These are phyloP conservation scores for Aspiorhynchus laticeps DNA, from an alignment of 2,113 vertebrate genomes.

Conservation along the genomic window DNA sequence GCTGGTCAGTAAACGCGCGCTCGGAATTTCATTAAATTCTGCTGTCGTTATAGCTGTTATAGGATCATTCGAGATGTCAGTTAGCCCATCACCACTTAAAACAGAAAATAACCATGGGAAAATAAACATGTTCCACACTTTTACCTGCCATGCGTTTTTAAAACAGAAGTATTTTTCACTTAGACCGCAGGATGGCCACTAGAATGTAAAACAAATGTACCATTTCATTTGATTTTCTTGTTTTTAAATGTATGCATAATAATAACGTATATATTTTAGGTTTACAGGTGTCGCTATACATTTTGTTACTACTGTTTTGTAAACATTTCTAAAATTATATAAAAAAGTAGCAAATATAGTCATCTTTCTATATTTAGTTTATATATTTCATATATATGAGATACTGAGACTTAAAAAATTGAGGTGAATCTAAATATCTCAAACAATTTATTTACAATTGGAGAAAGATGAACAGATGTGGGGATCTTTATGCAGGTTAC, in stretches of 20 bases:
- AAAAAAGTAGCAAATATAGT: not conserved
- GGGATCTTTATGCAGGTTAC: not conserved
- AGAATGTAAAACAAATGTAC: not conserved
- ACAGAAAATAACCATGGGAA: not conserved
- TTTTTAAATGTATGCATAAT: not conserved
- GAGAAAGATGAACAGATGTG: not conserved
- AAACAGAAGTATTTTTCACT: not conserved
- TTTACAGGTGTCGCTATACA: not conserved
- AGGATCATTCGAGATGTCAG: not conserved
- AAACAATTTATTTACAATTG: not conserved
- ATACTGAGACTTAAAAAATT: not conserved
- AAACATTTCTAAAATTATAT: not conserved
- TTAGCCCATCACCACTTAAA: not conserved
- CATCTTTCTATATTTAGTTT: not conserved
- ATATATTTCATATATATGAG: not conserved
- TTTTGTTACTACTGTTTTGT: no score
- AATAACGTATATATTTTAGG: not conserved
- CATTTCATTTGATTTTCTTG: not conserved
- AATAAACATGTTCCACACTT: not conserved
- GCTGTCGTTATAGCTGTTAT: not conserved
- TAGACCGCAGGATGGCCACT: not conserved
- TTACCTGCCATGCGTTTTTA: not conserved
- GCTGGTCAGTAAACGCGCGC: constrained; percentile 6
- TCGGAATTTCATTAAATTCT: constrained; percentile 7
- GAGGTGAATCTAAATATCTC: not conserved